A percentile compares a stretch with the other conserved stretches of the same genome.
Evolutionary conservation across 2,888 invertebrate species (phyloP).

Genomic region (Priocnemis perturbator): DNA sequence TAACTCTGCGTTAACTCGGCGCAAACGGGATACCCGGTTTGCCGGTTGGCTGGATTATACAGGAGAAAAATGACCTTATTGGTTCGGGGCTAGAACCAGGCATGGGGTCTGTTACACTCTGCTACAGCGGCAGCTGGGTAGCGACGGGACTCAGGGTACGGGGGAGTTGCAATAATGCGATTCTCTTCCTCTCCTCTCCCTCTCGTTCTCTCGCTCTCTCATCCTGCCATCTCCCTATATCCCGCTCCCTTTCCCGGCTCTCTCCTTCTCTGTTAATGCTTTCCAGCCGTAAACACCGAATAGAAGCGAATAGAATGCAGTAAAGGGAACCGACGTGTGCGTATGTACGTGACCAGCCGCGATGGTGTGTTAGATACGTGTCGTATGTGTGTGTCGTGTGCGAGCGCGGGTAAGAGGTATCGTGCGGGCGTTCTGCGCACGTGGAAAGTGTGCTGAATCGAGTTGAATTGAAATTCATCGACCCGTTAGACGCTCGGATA

Average conservation of each 20-base stretch:
- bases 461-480: constrained; percentile 21
- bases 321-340: constrained; percentile 62
- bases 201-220: constrained; percentile 20
- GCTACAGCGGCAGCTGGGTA: constrained; percentile 57
- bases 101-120: constrained; percentile 59
- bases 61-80: constrained; percentile 68
- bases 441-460: constrained; percentile 21
- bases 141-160: constrained; percentile 40
- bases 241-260: constrained; percentile 20
- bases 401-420: constrained; percentile 14
- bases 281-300: constrained; percentile 68
- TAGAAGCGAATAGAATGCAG: constrained; percentile 69
- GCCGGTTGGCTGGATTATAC: constrained; percentile 63
- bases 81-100: constrained; percentile 61
- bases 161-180: constrained; percentile 68
- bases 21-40: constrained; percentile 60
- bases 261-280: constrained; percentile 65
- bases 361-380: not conserved
- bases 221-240: constrained; percentile 16
- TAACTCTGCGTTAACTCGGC: constrained; percentile 69
- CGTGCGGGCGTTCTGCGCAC: constrained; percentile 19
- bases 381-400: constrained; percentile 16
- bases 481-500: not conserved
- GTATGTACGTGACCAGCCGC: constrained; percentile 41
- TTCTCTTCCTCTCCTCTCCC: constrained; percentile 52